Evolutionary conservation across 2,888 invertebrate species (phyloP).

Genomic region (Diogma glabrata): DNA sequence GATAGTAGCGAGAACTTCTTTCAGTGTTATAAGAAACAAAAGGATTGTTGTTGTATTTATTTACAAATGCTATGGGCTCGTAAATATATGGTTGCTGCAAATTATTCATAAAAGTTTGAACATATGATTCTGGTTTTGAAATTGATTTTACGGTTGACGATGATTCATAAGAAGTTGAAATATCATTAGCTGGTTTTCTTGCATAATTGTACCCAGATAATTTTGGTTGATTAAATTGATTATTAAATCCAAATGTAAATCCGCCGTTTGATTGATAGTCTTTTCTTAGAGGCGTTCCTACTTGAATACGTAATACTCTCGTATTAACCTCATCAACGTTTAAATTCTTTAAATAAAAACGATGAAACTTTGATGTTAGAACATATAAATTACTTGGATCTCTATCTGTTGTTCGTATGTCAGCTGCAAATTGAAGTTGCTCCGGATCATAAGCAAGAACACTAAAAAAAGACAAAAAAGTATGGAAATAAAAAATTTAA

Average conservation of each 20-base stretch:
- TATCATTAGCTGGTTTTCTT: not conserved
- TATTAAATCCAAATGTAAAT: not conserved
- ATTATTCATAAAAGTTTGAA: too few relatives aligned
- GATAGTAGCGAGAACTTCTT: not conserved
- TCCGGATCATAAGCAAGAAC: conserved; percentile 60
- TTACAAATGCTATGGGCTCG: not conserved
- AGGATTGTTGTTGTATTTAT: not conserved
- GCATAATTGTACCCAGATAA: not conserved
- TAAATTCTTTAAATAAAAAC: conserved; percentile 59
- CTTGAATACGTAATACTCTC: conserved; percentile 51
- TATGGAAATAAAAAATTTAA: conserved; percentile 1
- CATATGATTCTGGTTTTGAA: too few relatives aligned
- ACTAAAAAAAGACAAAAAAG: conserved; percentile 33
- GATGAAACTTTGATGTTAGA: conserved; percentile 66
- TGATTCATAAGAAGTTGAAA: not conserved
- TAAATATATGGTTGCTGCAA: not conserved
- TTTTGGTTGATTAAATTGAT: too few relatives aligned
- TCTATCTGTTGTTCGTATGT: conserved; percentile 52
- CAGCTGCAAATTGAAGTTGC: conserved; percentile 65
- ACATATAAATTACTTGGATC: conserved; percentile 65
- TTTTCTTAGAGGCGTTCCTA: not conserved
- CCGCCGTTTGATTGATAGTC: not conserved
- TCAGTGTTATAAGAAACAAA: not conserved
- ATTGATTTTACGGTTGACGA: not conserved
- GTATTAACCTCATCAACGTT: conserved; percentile 59